Conservation (phyloP, 2,113 vertebrate genomes). For the Fregetta grallaria region DNA sequence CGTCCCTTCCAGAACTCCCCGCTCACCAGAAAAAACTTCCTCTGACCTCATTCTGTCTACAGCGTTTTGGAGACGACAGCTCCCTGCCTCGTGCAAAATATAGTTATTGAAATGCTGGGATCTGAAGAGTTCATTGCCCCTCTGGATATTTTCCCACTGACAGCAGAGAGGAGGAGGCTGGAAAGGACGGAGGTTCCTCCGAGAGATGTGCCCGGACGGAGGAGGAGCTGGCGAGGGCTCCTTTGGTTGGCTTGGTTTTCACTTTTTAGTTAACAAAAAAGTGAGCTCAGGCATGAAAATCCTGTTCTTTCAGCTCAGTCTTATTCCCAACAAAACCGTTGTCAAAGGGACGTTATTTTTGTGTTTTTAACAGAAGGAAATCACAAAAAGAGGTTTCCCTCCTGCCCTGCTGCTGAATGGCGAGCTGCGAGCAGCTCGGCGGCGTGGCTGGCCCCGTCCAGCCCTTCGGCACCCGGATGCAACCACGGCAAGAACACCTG, state of each 20-base stretch:
- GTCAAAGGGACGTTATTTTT: not conserved
- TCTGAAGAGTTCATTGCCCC: not conserved
- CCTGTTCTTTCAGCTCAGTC: not conserved
- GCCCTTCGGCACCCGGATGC: not conserved
- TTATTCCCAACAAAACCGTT: not conserved
- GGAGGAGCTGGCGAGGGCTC: not conserved
- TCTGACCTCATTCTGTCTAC: not conserved
- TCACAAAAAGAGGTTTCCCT: not conserved
- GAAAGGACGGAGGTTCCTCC: rapidly evolving
- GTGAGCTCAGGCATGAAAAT: not conserved
- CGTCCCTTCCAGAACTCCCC: not conserved
- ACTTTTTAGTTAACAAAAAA: not conserved
- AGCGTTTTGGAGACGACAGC: rapidly evolving
- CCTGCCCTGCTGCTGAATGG: not conserved
- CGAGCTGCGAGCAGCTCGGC: not conserved
- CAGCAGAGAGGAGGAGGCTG: not conserved
- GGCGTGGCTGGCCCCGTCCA: not conserved
- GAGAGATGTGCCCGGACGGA: not conserved
- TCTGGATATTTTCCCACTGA: not conserved
- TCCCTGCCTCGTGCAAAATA: not conserved
- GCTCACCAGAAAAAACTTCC: not conserved
- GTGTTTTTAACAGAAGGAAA: not conserved
- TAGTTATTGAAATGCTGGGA: not conserved
- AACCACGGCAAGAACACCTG: not conserved
- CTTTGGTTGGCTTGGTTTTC: not conserved